phyloP scores from a whole-genome alignment of 2,888 invertebrate species.

The Scaptomyza polygonia region DNA sequence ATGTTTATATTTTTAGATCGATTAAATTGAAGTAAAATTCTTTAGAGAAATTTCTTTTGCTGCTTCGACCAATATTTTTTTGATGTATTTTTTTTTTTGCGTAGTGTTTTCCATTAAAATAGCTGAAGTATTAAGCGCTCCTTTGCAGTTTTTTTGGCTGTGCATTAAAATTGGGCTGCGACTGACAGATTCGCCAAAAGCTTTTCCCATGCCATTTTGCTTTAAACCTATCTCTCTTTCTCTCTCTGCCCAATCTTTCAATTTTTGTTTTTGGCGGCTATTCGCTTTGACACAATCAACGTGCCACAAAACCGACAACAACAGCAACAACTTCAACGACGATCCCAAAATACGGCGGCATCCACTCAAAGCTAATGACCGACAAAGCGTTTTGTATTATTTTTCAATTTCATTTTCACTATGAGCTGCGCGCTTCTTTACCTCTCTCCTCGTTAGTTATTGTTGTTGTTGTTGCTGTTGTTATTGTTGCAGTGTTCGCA shows the following conservation, averaged over 20 bases:
- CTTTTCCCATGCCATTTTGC: constrained; percentile 34
- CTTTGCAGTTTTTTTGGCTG: constrained; percentile 14
- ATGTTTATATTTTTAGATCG: no score
- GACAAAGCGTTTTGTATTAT: constrained; percentile 79
- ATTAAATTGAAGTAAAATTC: no score
- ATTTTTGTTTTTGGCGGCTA: constrained; percentile 57
- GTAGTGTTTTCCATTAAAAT: constrained; percentile 7
- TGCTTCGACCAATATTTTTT: no score
- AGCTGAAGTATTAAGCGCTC: background rate
- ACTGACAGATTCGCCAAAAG: constrained; percentile 16
- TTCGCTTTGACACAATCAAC: constrained; percentile 73
- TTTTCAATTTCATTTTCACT: constrained; percentile 75
- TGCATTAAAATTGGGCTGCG: constrained; percentile 16
- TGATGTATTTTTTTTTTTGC: no score
- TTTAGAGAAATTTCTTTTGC: no score
- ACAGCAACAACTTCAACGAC: constrained; percentile 4
- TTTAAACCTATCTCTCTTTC: background rate
- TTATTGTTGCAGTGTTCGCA: constrained; percentile 8
- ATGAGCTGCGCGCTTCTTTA: constrained; percentile 17
- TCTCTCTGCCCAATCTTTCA: background rate
- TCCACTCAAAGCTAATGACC: constrained; percentile 79
- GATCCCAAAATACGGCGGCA: constrained; percentile 46
- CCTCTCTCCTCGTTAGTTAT: background rate
- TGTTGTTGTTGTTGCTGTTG: background rate
- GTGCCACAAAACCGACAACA: constrained; percentile 26